Conservation (phyloP, 1,140 invertebrate genomes). For the Paraescarpia echinospica region DNA sequence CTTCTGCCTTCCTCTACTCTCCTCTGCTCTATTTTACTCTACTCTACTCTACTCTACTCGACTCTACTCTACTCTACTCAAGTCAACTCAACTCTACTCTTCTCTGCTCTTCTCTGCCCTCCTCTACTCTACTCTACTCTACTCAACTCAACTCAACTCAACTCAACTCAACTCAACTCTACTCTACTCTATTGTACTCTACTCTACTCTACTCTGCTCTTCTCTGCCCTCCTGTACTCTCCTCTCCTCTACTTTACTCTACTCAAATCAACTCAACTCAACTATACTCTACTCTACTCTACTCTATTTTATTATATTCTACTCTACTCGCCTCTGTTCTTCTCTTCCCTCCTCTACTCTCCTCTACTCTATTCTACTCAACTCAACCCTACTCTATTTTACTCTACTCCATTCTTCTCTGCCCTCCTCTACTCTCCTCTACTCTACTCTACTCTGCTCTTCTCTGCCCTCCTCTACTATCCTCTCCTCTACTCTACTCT, state of each 20-base stretch:
- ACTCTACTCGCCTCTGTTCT: no score
- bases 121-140: no score
- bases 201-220: slow-evolving; percentile 4
- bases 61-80: neutral
- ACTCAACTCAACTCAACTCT: no score
- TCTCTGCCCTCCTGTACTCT: neutral
- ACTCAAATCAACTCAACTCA: neutral
- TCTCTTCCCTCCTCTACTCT: no score
- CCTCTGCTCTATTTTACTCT: neutral
- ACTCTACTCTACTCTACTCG: slow-evolving; percentile 17
- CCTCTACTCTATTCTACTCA: no score
- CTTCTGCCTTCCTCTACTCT: neutral
- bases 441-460: slow-evolving; percentile 14
- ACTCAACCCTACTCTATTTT: neutral
- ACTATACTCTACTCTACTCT: slow-evolving; percentile 6
- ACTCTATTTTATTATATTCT: no score
- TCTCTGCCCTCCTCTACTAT: slow-evolving; percentile 2
- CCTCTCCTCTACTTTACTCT: slow-evolving; percentile 18
- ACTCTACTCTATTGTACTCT: slow-evolving; percentile 7
- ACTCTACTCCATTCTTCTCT: no score
- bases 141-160: no score
- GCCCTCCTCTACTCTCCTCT: neutral
- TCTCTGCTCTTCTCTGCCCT: no score
- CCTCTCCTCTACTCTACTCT: slow-evolving; percentile 14
- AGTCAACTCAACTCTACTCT: no score